phyloP scores from a whole-genome alignment of 2,888 invertebrate genomes.

The Halocaridina rubra region DNA sequence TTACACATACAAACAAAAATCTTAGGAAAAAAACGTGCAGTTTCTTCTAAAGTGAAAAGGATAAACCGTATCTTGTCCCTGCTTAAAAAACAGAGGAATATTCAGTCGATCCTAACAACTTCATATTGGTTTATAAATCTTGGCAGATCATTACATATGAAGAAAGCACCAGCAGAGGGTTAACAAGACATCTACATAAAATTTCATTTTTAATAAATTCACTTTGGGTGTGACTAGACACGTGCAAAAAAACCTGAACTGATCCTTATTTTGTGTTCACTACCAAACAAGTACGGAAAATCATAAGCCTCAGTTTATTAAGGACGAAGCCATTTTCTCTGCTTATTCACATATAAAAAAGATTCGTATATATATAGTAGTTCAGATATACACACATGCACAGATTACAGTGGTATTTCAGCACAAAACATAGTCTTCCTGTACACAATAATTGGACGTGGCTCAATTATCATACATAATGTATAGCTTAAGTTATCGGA shows the following conservation, averaged over 20 bases:
- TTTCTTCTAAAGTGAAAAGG: neutral
- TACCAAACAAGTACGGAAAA: slow-evolving; percentile 30
- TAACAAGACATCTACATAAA: slow-evolving; percentile 51
- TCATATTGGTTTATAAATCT: neutral
- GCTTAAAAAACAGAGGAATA: neutral
- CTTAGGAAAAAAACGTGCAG: slow-evolving; percentile 13
- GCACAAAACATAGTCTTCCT: too few relatives aligned
- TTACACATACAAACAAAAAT: slow-evolving; percentile 10
- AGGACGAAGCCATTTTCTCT: slow-evolving; percentile 13
- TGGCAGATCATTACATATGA: slow-evolving; percentile 29
- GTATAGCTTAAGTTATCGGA: neutral
- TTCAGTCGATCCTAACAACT: neutral
- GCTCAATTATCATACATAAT: neutral
- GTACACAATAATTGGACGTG: too few relatives aligned
- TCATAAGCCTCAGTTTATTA: slow-evolving; percentile 25
- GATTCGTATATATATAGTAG: slow-evolving; percentile 18
- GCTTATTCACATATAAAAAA: neutral
- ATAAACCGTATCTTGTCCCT: neutral
- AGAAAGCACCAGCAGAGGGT: slow-evolving; percentile 47
- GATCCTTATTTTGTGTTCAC: slow-evolving; percentile 28
- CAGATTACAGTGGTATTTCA: too few relatives aligned
- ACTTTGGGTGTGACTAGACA: slow-evolving; percentile 60
- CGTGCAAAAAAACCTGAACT: slow-evolving; percentile 55
- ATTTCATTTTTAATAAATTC: slow-evolving; percentile 46
- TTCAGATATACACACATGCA: slow-evolving; percentile 32